Evolutionary conservation across 2,113 vertebrate genomes (phyloP).

Genomic region (Calcarius ornatus): DNA sequence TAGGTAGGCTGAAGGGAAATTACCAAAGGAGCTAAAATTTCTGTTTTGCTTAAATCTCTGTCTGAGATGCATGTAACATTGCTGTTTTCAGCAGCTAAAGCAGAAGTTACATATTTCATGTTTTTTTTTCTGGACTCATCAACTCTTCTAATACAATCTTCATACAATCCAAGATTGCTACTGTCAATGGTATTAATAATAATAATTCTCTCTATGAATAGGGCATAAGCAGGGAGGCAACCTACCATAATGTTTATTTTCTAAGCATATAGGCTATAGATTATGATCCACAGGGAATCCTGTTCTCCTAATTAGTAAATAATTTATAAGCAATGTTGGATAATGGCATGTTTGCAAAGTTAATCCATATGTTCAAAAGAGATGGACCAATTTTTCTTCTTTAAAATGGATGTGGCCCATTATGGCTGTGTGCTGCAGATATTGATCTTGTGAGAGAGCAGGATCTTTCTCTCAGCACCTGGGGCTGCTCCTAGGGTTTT

Average conservation of each 20-base stretch:
- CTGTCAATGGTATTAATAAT: neutral
- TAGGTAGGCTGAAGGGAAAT: neutral
- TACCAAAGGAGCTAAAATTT: neutral
- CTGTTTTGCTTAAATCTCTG: neutral
- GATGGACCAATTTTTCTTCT: neutral
- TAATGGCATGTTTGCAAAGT: conserved; percentile 28
- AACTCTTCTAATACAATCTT: neutral
- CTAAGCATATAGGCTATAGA: neutral
- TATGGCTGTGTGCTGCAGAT: neutral
- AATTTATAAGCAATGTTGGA: neutral
- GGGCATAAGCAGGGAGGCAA: neutral
- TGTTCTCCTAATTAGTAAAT: conserved; percentile 22
- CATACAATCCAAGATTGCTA: neutral
- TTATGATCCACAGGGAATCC: neutral
- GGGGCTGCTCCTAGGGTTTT: neutral
- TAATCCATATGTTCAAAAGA: conserved; percentile 8
- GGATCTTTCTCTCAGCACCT: neutral
- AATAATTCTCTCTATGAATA: neutral
- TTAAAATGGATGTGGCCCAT: neutral
- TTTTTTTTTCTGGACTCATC: neutral
- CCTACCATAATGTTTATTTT: neutral
- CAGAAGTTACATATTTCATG: neutral
- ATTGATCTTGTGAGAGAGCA: conserved; percentile 31
- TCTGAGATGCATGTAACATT: neutral
- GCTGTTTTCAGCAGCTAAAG: neutral